phyloP scores from a whole-genome alignment of 2,797 vertebrate genomes.

The Oophaga sylvatica region DNA sequence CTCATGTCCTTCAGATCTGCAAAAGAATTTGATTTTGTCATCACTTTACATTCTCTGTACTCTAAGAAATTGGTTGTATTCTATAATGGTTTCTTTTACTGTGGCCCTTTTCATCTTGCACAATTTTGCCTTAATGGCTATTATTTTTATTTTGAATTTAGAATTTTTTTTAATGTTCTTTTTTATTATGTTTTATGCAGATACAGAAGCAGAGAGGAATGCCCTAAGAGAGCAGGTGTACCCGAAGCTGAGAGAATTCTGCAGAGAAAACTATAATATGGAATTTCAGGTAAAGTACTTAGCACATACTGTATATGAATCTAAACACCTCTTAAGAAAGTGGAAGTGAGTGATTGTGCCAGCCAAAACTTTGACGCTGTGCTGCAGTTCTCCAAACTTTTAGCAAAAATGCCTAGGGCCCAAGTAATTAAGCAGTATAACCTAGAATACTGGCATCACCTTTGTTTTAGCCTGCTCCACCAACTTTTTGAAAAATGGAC shows the following conservation, averaged over 20 bases:
- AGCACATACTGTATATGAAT: not conserved
- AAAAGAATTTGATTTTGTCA: not conserved
- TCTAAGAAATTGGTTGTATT: not conserved
- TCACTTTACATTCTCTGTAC: not conserved
- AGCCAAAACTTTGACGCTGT: not conserved
- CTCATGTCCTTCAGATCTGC: not conserved
- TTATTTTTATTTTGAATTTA: not conserved
- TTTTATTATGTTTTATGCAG: constrained; percentile 72
- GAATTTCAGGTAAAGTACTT: constrained; percentile 90
- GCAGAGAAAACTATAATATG: constrained; percentile 97
- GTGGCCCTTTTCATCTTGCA: not conserved
- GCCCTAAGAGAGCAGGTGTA: constrained; percentile 94
- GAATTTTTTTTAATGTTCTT: no score
- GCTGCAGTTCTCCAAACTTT: no score
- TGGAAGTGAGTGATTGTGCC: not conserved
- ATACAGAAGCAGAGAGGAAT: constrained; percentile 94
- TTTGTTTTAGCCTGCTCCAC: no score
- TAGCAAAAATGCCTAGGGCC: no score
- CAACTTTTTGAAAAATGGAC: no score
- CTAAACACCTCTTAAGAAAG: not conserved
- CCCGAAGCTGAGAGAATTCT: constrained; percentile 97
- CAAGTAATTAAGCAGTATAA: no score
- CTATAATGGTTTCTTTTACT: not conserved
- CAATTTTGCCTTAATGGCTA: not conserved
- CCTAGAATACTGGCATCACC: no score